phyloP scores from a whole-genome alignment of 2,888 invertebrate species.

The Priocnemis perturbator region DNA sequence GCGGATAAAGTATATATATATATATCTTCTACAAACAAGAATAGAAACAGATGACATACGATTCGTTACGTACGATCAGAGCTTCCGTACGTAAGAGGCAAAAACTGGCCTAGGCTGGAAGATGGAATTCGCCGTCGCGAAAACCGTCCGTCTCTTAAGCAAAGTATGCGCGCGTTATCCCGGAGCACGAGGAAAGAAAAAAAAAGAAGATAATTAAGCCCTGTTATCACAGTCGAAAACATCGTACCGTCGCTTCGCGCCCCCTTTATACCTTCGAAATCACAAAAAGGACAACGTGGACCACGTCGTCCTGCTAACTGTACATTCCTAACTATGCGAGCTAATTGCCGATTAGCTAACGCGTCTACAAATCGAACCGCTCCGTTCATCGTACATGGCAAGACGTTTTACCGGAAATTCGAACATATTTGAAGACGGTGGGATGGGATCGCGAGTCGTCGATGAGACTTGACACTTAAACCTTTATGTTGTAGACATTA shows the following conservation, averaged over 20 bases:
- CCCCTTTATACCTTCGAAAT: not conserved
- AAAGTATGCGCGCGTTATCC: constrained; percentile 28
- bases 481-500: no score
- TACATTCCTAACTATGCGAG: no score
- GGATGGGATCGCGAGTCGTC: no score
- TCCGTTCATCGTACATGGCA: no score
- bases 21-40: no score
- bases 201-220: constrained; percentile 46
- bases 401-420: no score
- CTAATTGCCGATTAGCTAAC: no score
- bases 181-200: constrained; percentile 30
- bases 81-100: constrained; percentile 21
- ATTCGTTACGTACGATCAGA: not conserved
- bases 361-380: no score
- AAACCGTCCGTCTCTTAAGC: constrained; percentile 37
- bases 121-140: constrained; percentile 23
- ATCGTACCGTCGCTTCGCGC: constrained; percentile 21
- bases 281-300: not conserved
- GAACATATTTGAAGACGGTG: no score
- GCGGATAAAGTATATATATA: not conserved
- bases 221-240: constrained; percentile 58
- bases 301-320: not conserved
- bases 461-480: no score
- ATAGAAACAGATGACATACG: no score
- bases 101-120: constrained; percentile 47